Base-by-base conservation (phyloP, 2,888 invertebrate genomes). In the Papilio protenor region DNA sequence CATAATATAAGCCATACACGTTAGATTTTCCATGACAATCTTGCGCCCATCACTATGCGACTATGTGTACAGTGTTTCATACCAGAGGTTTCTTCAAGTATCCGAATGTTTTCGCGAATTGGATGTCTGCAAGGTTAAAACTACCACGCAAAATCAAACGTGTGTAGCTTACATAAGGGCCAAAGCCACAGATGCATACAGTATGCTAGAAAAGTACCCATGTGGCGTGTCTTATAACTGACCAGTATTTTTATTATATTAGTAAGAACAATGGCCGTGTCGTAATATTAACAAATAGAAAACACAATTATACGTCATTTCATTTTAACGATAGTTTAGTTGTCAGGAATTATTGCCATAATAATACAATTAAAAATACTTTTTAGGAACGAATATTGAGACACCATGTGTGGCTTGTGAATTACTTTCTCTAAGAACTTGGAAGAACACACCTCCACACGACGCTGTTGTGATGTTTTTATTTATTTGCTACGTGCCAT, bases 341-440 rank as follows among this genome's bases (percentile, higher is more conserved):
- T 59, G 0, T 2, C 11, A 59, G 12, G 23, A 59, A 12, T 23
- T 73, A 18, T 57, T 57, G 3, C 40, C 40, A 10, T 33, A n/a
- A 52, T 73, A 73, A 57, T 57, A 21, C n/a, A 21, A 40, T 45
- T 45, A 23, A 8, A 57, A 73, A 40, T 11, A 6, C 45, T 33
- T 73, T 73, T 61, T 61, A 61, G 23, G 8, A 21, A 33, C 23
- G 72, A 61, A 73, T 64, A 72, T 49, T 61, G 76, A 64, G 52
- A 66, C 77, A 59, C 55, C 52, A 55, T 72, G 66, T 66, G 66
- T 45, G 23, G 40, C 18, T 45, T 45, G 49, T 55, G 45, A 77
- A 73, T 73, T 77, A 64, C 77, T 77, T 77, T 77, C 73, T 55
- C 64, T 73, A 47, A 77, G 72, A 73, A 73, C 45, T 66, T 77